Evolutionary conservation across 1,140 invertebrate genomes (phyloP).

Genomic region (Cecropterus lyciades): DNA sequence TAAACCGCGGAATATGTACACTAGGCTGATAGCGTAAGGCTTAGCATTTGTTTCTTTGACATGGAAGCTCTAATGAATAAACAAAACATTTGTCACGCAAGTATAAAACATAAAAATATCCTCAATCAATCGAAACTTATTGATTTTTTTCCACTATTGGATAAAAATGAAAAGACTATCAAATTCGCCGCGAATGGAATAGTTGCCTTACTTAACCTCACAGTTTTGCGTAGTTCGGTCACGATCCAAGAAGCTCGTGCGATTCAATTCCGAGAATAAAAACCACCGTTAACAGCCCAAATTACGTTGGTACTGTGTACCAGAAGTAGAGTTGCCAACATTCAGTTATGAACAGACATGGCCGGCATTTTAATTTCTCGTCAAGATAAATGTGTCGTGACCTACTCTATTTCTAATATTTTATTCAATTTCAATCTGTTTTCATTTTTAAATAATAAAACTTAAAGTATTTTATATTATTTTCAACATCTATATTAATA

Average conservation of each 20-base stretch:
- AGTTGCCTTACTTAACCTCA: constrained; percentile 3
- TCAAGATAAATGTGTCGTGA: neutral
- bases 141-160: neutral
- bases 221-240: constrained; percentile 24
- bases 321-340: constrained; percentile 21
- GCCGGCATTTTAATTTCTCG: constrained; percentile 3
- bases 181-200: neutral
- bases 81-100: too few species aligned
- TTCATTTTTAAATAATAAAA: too few species aligned
- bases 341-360: constrained; percentile 24
- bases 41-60: too few species aligned
- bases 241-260: constrained; percentile 21
- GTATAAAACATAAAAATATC: too few species aligned
- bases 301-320: constrained; percentile 27
- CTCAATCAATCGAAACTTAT: too few species aligned
- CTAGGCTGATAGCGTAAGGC: too few species aligned
- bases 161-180: too few species aligned
- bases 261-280: constrained; percentile 32
- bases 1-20: too few species aligned
- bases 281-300: constrained; percentile 18
- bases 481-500: too few species aligned
- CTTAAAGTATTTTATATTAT: too few species aligned
- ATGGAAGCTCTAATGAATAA: too few species aligned
- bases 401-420: neutral
- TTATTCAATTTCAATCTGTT: too few species aligned